phyloP scores from a whole-genome alignment of 2,888 invertebrate genomes.

The Cecidostiba fungosa region DNA sequence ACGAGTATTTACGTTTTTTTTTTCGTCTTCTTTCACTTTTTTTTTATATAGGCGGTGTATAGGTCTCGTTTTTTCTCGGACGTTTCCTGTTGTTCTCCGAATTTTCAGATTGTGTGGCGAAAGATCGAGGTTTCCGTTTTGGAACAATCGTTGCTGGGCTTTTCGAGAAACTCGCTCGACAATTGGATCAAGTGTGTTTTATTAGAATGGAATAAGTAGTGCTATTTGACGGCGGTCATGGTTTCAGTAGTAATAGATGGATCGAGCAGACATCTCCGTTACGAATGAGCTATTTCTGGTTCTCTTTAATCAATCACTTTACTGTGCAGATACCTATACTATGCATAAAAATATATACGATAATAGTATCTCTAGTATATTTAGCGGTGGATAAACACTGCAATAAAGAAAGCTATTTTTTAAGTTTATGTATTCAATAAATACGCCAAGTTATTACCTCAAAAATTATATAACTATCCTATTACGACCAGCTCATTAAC shows the following conservation, averaged over 20 bases:
- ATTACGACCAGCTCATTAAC: background rate
- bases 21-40: background rate
- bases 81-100: background rate
- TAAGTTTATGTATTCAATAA: background rate
- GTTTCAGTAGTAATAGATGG: background rate
- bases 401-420: background rate
- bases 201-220: background rate
- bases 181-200: background rate
- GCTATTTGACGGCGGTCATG: background rate
- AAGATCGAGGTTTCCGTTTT: background rate
- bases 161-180: background rate
- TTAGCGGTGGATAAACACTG: background rate
- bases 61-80: background rate
- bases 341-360: too few relatives aligned
- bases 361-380: background rate
- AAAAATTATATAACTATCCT: background rate
- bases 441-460: background rate
- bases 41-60: background rate
- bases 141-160: background rate
- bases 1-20: slow-evolving; percentile 9
- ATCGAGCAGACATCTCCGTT: background rate
- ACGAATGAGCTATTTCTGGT: background rate
- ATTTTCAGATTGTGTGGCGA: background rate
- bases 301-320: too few relatives aligned
- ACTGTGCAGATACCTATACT: too few relatives aligned